Evolutionary conservation across 1,140 invertebrate genomes (phyloP).

Genomic region (Rhagoletis pomonella): DNA sequence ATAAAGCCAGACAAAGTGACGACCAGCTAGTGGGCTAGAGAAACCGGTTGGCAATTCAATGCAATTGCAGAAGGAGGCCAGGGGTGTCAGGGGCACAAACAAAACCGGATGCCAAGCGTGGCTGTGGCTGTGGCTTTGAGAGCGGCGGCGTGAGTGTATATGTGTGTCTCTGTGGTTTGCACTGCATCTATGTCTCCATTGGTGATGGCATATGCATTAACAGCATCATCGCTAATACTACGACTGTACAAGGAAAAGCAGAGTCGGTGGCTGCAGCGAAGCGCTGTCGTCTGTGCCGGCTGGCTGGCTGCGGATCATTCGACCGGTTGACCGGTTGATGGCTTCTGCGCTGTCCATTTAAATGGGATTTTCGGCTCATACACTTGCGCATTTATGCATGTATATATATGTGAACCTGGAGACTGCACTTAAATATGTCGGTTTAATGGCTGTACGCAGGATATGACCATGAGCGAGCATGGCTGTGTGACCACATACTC

Average conservation of each 20-base stretch:
- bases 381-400: not conserved
- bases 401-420: not conserved
- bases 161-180: conserved; percentile 12
- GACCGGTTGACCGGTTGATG: conserved; percentile 51
- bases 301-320: not conserved
- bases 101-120: conserved; percentile 34
- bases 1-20: conserved; percentile 13
- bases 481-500: not conserved
- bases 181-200: not conserved
- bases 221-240: not conserved
- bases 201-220: not conserved
- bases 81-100: not conserved
- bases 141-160: not conserved
- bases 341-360: conserved; percentile 39
- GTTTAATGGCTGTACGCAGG: conserved; percentile 18
- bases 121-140: conserved; percentile 34
- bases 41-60: not conserved
- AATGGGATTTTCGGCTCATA: conserved; percentile 33
- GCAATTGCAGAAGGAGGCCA: not conserved
- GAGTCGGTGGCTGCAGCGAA: not conserved
- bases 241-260: too few species aligned
- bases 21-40: not conserved
- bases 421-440: conserved; percentile 37
- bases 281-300: not conserved
- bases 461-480: conserved; percentile 16